A percentile compares a stretch with the other conserved stretches of the same genome.
These are phyloP conservation scores for Drosophila ironensis DNA, from an alignment of 1,140 invertebrate species.

Conservation along the genomic window DNA sequence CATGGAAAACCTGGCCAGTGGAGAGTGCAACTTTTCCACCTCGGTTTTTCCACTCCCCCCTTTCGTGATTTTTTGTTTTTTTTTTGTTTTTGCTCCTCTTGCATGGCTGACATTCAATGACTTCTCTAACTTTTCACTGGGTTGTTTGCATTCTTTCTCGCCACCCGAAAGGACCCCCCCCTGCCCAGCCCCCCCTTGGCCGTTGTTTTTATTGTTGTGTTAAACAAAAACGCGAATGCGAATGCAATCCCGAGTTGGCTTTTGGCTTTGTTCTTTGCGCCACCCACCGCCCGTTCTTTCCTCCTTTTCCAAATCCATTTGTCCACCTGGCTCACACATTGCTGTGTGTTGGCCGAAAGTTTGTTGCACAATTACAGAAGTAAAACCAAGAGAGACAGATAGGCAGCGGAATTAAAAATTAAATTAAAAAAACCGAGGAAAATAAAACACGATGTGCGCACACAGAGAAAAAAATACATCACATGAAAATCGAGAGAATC, in stretches of 20 bases:
- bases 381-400: not conserved
- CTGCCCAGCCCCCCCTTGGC: not conserved
- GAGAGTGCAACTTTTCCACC: constrained; percentile 42
- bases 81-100: constrained; percentile 28
- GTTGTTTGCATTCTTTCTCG: constrained; percentile 54
- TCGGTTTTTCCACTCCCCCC: too few relatives aligned
- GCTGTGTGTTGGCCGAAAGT: constrained; percentile 7
- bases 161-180: not conserved
- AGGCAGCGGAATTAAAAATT: not conserved
- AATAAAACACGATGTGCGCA: not conserved
- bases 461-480: not conserved
- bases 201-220: constrained; percentile 17
- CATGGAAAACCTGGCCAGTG: constrained; percentile 40
- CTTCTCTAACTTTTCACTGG: constrained; percentile 74
- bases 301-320: constrained; percentile 70
- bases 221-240: constrained; percentile 57
- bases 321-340: constrained; percentile 52
- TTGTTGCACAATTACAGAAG: constrained; percentile 56
- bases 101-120: constrained; percentile 80
- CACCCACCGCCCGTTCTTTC: not conserved
- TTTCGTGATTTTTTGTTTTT: too few relatives aligned
- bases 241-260: constrained; percentile 62
- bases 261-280: constrained; percentile 22
- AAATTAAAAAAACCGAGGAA: not conserved
- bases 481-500: not conserved